Base-by-base conservation (phyloP, 1,140 invertebrate species). In the Vanessa tameamea region DNA sequence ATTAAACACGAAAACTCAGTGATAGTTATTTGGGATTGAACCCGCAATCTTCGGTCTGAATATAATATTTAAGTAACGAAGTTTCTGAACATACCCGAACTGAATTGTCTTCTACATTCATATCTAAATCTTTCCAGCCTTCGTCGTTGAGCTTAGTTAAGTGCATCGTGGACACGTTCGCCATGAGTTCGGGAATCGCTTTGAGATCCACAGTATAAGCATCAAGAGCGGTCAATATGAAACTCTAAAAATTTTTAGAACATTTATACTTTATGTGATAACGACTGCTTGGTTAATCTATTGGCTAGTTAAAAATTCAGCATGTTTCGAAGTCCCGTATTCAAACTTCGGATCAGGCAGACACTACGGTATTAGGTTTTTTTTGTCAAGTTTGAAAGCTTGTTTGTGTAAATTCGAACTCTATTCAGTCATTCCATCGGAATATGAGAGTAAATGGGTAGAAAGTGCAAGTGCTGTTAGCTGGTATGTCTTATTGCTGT, bases 161-260 rank as follows among this genome's bases (percentile, higher is more conserved):
- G 72, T 91, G 87, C 74, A 91, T 74, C 0, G 88, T 90, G 1
- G 89, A 89, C 0, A 92, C 87, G 59, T 92, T 92, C 1, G 88
- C 89, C 72, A 84, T 82, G 8, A 91, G 76, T 4, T 84, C 83
- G 2, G 86, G 79, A n/a, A 91, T 79, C 0, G 84, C 78, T 55
- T 79, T 73, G 8, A 92, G 78, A 55, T 87, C 78, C 13, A 88
- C 67, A 1, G 77, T 85, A 55, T 91, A 91, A 2, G 90, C 82
- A 64, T 92, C 88, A 5, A 92, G 65, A 51, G 79, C 81, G 37
- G 89, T 89, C 63, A 92, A 73, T 71, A 92, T 85, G 74, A 92
- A 87, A 78, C 88, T 92, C 90, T 92, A 74, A 51, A 85, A 86
- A 76, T 53, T 61, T 14, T 2, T 7, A 7, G 37, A 64, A 50